A percentile compares a stretch with the other conserved stretches of the same genome.
phyloP scores from a whole-genome alignment of 2,888 invertebrate species.

The Parascotia fuliginaria region DNA sequence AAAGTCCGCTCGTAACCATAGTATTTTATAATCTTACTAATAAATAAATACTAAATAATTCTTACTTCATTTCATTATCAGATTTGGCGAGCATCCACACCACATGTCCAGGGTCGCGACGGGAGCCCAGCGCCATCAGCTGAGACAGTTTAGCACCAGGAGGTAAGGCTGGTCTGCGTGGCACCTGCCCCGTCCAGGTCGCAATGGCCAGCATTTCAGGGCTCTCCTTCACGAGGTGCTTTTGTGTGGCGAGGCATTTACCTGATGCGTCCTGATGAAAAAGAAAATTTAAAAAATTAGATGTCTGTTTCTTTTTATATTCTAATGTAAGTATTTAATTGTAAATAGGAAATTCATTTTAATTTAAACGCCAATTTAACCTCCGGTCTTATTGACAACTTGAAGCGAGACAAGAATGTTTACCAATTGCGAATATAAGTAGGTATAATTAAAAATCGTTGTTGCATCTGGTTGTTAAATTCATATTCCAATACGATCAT shows the following conservation, averaged over 20 bases:
- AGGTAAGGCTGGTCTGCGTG: conserved; percentile 90
- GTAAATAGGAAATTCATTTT: too few relatives aligned
- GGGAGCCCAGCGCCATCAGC: conserved; percentile 91
- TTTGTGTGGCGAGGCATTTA: conserved; percentile 81
- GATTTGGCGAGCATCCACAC: conserved; percentile 93
- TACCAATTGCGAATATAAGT: too few relatives aligned
- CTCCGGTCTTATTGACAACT: too few relatives aligned
- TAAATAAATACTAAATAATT: neutral
- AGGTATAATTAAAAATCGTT: too few relatives aligned
- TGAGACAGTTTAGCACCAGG: conserved; percentile 89
- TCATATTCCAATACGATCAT: too few relatives aligned
- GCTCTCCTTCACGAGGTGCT: conserved; percentile 90
- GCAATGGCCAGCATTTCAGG: conserved; percentile 93
- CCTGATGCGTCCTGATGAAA: conserved; percentile 76
- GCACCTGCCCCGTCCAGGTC: conserved; percentile 92
- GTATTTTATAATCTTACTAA: too few relatives aligned
- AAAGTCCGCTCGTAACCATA: too few relatives aligned
- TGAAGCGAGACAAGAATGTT: too few relatives aligned
- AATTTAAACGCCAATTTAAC: too few relatives aligned
- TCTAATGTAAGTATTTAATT: neutral
- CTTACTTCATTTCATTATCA: conserved; percentile 92
- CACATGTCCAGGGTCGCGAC: conserved; percentile 88
- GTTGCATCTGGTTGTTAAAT: too few relatives aligned
- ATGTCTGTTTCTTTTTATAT: too few relatives aligned
- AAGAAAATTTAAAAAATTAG: neutral